Conservation (phyloP, 2,113 vertebrate species). For the Phoenicopterus ruber region DNA sequence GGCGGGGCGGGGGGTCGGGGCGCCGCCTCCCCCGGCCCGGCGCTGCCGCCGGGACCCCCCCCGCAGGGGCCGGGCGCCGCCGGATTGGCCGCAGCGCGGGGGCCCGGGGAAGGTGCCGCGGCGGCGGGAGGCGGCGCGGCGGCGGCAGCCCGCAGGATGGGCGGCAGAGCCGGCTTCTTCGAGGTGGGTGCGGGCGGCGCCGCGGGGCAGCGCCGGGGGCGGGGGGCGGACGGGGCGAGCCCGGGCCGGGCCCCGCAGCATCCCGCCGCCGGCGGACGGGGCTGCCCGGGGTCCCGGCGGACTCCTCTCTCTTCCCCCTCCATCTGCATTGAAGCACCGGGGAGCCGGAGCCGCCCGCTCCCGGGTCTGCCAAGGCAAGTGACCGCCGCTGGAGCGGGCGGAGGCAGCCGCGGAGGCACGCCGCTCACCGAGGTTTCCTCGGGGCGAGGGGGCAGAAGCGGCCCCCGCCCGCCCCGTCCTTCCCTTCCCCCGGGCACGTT, state of each 20-base stretch:
- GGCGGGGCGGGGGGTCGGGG: background rate
- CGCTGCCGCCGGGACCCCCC: background rate
- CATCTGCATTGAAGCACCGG: background rate
- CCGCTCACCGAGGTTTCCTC: background rate
- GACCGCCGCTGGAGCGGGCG: background rate
- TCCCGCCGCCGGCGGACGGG: background rate
- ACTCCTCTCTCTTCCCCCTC: background rate
- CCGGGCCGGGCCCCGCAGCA: background rate
- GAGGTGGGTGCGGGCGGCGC: slow-evolving; percentile 42
- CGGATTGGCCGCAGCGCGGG: background rate
- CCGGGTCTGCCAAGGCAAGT: background rate
- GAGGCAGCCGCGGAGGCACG: background rate
- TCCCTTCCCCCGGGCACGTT: background rate
- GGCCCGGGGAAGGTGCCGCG: background rate
- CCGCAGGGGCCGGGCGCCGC: background rate
- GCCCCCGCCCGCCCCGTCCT: background rate
- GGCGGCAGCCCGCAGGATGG: slow-evolving; percentile 13
- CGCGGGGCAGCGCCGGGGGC: background rate
- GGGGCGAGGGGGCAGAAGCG: background rate
- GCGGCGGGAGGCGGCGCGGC: background rate
- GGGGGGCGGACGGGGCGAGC: background rate
- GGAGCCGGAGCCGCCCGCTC: background rate
- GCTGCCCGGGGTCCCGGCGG: background rate
- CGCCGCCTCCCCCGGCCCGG: background rate
- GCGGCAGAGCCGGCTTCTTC: slow-evolving; percentile 65